These are phyloP conservation scores for Xenopus borealis DNA, from an alignment of 2,113 vertebrate species.

Conservation along the genomic window DNA sequence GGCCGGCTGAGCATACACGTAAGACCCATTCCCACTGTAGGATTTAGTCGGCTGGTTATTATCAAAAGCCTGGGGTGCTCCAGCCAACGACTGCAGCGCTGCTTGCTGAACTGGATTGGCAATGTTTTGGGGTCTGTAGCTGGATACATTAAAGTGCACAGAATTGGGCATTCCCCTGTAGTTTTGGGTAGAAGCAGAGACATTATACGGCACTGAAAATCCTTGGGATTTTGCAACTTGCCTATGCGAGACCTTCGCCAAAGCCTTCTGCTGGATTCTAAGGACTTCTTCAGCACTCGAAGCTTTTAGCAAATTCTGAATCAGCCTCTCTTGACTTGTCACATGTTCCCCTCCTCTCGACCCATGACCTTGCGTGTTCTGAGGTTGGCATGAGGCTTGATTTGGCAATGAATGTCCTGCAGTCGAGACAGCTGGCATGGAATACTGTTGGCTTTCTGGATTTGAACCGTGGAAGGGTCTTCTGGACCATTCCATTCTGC, in stretches of 20 bases:
- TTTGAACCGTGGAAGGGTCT: constrained; percentile 30
- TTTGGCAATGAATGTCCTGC: constrained; percentile 35
- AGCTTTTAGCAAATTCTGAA: constrained; percentile 5
- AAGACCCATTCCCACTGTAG: not conserved
- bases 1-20: not conserved
- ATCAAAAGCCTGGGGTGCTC: not conserved
- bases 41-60: not conserved
- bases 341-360: too few species aligned
- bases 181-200: not conserved
- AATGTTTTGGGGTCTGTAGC: not conserved
- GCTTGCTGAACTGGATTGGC: not conserved
- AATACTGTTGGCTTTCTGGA: constrained; percentile 44
- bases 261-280: not conserved
- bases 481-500: constrained; percentile 65
- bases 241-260: not conserved
- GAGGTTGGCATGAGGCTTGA: constrained; percentile 42
- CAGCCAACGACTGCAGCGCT: not conserved
- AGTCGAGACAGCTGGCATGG: constrained; percentile 42
- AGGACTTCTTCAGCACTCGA: not conserved
- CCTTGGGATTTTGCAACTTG: not conserved
- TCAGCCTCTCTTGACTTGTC: not conserved
- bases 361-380: constrained; percentile 23
- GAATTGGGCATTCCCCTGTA: not conserved
- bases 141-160: not conserved
- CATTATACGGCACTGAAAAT: not conserved